A percentile compares a stretch with the other conserved stretches of the same genome.
phyloP scores from a whole-genome alignment of 1,140 invertebrate species.

The Tetranychus urticae region DNA sequence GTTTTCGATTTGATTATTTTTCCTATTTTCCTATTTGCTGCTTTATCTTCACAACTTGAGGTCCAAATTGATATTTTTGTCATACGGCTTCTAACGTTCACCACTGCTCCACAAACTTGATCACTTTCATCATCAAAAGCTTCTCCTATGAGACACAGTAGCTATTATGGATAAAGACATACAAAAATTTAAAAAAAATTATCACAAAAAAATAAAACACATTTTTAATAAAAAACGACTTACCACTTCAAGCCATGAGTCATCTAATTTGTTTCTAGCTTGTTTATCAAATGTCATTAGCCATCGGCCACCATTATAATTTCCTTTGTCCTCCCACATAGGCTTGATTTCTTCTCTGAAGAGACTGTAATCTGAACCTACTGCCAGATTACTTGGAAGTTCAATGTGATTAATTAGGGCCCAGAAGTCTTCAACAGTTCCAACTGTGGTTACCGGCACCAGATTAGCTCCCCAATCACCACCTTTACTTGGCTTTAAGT shows the following conservation, averaged over 20 bases:
- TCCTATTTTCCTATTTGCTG: constrained; percentile 4
- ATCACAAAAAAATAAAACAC: neutral
- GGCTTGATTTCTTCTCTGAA: constrained; percentile 9
- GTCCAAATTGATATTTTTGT: constrained; percentile 9
- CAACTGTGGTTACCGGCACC: constrained; percentile 71
- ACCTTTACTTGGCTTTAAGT: constrained; percentile 71
- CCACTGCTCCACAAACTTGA: constrained; percentile 7
- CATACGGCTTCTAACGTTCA: neutral
- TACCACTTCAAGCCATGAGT: constrained; percentile 7
- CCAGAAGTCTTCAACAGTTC: constrained; percentile 98
- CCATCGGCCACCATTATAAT: constrained; percentile 7
- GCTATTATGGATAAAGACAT: no score
- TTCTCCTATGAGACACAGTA: constrained; percentile 8
- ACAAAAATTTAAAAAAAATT: no score
- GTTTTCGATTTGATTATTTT: neutral
- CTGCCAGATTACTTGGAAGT: constrained; percentile 1
- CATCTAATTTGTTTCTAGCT: neutral
- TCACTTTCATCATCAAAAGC: constrained; percentile 6
- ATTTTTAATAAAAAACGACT: neutral
- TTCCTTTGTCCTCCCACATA: constrained; percentile 9
- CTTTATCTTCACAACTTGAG: neutral
- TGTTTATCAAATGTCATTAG: constrained; percentile 3
- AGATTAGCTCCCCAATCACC: constrained; percentile 82
- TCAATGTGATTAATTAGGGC: constrained; percentile 34
- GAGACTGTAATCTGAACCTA: constrained; percentile 4